Base-by-base conservation (phyloP, 2,113 vertebrate species). In the Mobula birostris region DNA sequence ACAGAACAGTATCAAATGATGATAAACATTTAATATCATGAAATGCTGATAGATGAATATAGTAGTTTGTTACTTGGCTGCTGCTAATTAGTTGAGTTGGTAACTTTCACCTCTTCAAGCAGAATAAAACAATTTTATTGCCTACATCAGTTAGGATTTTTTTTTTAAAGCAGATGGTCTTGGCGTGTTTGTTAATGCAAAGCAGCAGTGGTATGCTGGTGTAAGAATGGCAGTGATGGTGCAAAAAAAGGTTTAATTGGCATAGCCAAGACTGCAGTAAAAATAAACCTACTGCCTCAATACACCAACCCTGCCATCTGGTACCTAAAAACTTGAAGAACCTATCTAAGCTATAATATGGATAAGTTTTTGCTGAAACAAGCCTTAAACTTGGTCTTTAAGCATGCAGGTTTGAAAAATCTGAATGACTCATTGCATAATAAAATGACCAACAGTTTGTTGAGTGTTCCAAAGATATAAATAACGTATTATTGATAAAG, bases 151-250 rank as follows among this genome's bases (percentile, higher is more conserved):
- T 19, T 66, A 32, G 61, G 61, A 90, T 32, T 90, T 90, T 66
- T 66, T 88, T 90, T 32, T 66, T 66, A 90, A n/a, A 90, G 85
- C 85, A 90, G 61, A 32, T 32, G 61, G 85, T 90, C 12, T 90
- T 90, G 85, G 85, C 85, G 32, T 61, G 58, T 58, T 63, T 87
- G 56, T 87, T 87, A 87, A 87, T 88, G 63, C 29, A 88, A 88
- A 88, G 85, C 85, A 88, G 85, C 58, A 88, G 85, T 63, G 27
- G 58, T 29, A 66, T 88, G 85, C 85, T 63, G 58, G 36, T 88
- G 58, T 12, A 63, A 63, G 85, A 63, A 7, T 88, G 58, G 85
- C 61, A 85, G 61, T 66, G 15, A 90, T 19, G 29, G 61, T 68
- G 61, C 61, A 21, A n/a, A 90, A 74, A 74, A 90, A 68, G 61